These are phyloP conservation scores for Carduelis carduelis DNA, from an alignment of 2,797 vertebrate species.

Conservation along the genomic window DNA sequence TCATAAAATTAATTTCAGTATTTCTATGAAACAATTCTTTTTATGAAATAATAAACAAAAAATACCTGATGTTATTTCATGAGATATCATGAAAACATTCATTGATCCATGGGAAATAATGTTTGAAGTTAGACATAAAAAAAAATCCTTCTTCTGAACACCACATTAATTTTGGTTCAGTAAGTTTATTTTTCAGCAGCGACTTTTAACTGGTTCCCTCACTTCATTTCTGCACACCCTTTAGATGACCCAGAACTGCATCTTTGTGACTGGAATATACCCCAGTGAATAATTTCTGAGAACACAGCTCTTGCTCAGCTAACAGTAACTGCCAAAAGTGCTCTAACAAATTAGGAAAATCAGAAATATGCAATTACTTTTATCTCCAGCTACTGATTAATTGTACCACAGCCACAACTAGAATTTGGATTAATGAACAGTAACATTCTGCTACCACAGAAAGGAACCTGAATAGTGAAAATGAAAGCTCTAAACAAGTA, in stretches of 20 bases:
- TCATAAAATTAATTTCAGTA: neutral
- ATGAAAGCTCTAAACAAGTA: neutral
- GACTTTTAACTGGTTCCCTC: neutral
- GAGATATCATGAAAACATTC: neutral
- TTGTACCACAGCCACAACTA: neutral
- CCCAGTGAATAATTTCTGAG: neutral
- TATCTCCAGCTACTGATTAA: neutral
- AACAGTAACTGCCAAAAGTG: neutral
- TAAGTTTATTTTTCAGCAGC: conserved; percentile 43
- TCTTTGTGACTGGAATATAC: neutral
- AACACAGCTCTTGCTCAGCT: neutral
- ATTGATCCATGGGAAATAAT: neutral
- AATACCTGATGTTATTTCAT: neutral
- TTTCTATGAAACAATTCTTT: neutral
- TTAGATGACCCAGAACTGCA: neutral
- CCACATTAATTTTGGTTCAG: conserved; percentile 1
- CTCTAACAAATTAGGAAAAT: neutral
- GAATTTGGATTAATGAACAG: neutral
- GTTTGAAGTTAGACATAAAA: conserved; percentile 2
- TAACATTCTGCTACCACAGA: neutral
- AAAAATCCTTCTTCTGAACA: neutral
- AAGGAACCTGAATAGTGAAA: neutral
- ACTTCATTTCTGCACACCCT: neutral
- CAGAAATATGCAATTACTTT: conserved; percentile 12
- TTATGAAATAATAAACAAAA: conserved; percentile 1